Base-by-base conservation (phyloP, 2,113 vertebrate species). In the Mustela nigripes region DNA sequence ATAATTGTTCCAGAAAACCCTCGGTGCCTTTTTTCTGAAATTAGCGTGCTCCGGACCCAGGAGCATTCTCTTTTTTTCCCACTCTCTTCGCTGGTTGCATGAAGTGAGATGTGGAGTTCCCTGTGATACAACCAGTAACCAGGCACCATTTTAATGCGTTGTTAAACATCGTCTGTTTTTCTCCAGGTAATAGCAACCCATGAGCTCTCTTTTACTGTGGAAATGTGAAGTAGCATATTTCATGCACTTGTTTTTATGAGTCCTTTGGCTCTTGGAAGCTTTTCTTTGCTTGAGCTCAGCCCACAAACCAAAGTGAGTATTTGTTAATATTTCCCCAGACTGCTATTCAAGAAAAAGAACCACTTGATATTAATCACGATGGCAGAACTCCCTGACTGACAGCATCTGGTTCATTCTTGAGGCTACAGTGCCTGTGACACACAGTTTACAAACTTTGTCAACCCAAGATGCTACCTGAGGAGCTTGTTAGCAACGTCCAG, bases 201-300 rank as follows among this genome's bases (percentile, higher is more conserved):
- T 2, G 21, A 50, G 50, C 36, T 83, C 39, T 24, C 62, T 60
- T 50, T 91, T 82, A 48, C 6, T 11, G 50, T 14, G 14, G 26
- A 96, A 56, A 83, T 2, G 39, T 1, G n/a, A 95, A 53, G 65
- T 31, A 91, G 82, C 39, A 10, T 58, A 73, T 76, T 93, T 89
- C 78, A 56, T 58, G 56, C 36, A 18, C 62, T 89, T 94, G 80
- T 76, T 95, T 97, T 97, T 92, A 89, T 76, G 95, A 97, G 96
- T 48, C 83, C 69, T 96, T 89, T 93, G 91, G 69, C 67, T 91
- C 73, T 60, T 90, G 42, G 21, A 26, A 67, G 36, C 19, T 91
- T 92, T 84, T 42, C 91, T 91, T 87, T 78, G 15, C 82, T 85
- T 78, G 58, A 39, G 26, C 19, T 82, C 83, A 95, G 60, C 26